A percentile compares a stretch with the other conserved stretches of the same genome.
Conservation (phyloP, 2,888 invertebrate species). For the Xestobium rufovillosum region DNA sequence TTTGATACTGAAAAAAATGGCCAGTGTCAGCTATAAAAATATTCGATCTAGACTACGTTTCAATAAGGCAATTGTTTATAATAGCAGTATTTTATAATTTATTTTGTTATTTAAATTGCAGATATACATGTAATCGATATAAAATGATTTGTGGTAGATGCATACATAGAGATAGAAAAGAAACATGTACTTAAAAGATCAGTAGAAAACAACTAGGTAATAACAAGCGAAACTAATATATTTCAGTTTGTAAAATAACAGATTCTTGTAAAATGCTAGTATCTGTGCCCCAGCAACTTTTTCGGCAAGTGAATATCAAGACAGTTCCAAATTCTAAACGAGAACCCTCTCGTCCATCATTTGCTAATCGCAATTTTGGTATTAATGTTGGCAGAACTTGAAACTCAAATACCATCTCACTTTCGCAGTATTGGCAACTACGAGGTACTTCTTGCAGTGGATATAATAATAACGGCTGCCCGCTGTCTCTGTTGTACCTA, state of each 20-base stretch:
- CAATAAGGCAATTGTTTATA: too few relatives aligned
- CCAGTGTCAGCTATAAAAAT: too few relatives aligned
- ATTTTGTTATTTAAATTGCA: too few relatives aligned
- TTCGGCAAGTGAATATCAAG: slow-evolving; percentile 71
- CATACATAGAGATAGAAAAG: too few relatives aligned
- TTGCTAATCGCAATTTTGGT: slow-evolving; percentile 55
- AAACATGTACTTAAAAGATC: too few relatives aligned
- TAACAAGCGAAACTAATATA: slow-evolving; percentile 32
- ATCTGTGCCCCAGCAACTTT: slow-evolving; percentile 75
- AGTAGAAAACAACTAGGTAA: too few relatives aligned
- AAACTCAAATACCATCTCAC: slow-evolving; percentile 68
- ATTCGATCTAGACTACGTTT: too few relatives aligned
- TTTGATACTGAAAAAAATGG: too few relatives aligned
- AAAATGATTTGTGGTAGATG: too few relatives aligned
- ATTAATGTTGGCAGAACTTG: slow-evolving; percentile 79
- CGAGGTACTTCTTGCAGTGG: slow-evolving; percentile 50
- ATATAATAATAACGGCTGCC: slow-evolving; percentile 60
- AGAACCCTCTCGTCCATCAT: slow-evolving; percentile 43
- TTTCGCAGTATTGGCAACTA: slow-evolving; percentile 63
- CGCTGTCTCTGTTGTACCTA: slow-evolving; percentile 69
- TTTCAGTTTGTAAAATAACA: slow-evolving; percentile 70
- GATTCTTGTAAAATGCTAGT: slow-evolving; percentile 62
- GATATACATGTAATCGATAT: too few relatives aligned
- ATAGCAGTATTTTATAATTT: too few relatives aligned
- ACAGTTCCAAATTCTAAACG: slow-evolving; percentile 82